Conservation (phyloP, 2,113 vertebrate species). For the Gallinago media region DNA sequence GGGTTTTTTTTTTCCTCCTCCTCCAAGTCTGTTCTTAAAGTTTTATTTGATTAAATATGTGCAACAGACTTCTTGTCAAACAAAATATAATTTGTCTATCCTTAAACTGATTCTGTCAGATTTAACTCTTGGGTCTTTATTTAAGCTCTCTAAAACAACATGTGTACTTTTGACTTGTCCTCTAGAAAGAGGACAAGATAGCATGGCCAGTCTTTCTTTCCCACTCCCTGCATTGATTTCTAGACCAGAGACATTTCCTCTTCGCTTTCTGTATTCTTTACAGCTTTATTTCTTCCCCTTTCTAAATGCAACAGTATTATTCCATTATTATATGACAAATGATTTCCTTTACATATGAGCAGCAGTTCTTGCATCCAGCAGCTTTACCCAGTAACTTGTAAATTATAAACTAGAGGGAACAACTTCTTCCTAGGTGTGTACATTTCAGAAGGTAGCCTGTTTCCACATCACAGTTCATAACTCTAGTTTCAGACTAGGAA, state of each 20-base stretch:
- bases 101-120: background rate
- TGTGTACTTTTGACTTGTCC: background rate
- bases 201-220: background rate
- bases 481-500: background rate
- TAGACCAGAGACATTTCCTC: background rate
- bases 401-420: background rate
- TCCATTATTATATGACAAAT: background rate
- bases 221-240: background rate
- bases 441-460: background rate
- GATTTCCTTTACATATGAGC: background rate
- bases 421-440: background rate
- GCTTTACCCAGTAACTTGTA: background rate
- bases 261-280: background rate
- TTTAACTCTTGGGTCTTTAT: background rate
- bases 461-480: background rate
- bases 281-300: background rate
- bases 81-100: background rate
- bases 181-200: background rate
- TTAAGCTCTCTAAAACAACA: background rate
- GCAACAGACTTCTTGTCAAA: background rate
- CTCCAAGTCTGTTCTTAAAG: background rate
- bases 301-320: background rate
- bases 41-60: background rate
- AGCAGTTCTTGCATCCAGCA: background rate
- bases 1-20: accelerated